These are phyloP conservation scores for Ophioninae sp. DNA, from an alignment of 2,888 invertebrate species.

Conservation along the genomic window DNA sequence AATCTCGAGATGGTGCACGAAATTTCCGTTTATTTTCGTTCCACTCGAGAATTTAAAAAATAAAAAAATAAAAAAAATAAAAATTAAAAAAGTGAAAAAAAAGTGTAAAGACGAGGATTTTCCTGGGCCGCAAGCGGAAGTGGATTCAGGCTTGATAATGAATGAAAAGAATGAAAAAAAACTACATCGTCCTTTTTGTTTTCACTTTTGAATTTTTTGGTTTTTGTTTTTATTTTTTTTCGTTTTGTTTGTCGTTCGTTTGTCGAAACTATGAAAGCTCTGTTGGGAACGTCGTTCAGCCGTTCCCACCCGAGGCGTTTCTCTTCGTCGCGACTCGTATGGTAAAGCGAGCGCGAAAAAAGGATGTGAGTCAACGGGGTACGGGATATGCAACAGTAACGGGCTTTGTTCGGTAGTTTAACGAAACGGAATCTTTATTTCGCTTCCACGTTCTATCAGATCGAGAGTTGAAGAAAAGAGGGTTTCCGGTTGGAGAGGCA, in stretches of 20 bases:
- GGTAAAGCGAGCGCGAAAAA: background rate
- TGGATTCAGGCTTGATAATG: background rate
- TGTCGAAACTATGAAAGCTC: background rate
- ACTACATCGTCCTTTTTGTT: background rate
- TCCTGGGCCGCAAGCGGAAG: background rate
- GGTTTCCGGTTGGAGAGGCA: background rate
- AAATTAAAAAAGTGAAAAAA: background rate
- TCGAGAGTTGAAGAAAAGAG: background rate
- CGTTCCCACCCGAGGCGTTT: background rate
- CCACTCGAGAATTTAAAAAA: background rate
- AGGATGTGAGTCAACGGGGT: background rate
- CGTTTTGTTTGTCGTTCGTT: background rate
- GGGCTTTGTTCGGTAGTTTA: background rate
- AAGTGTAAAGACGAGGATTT: background rate
- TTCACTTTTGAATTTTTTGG: no score
- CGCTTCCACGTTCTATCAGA: background rate
- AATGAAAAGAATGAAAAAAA: constrained; percentile 1
- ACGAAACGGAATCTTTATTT: background rate
- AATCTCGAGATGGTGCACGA: constrained; percentile 5
- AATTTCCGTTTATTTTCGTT: constrained; percentile 17
- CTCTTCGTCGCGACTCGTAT: background rate
- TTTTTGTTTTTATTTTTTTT: no score
- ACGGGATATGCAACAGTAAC: background rate
- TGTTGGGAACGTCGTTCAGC: background rate
- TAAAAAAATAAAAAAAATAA: no score